phyloP scores from a whole-genome alignment of 1,140 invertebrate species.

The Sinonovacula constricta region DNA sequence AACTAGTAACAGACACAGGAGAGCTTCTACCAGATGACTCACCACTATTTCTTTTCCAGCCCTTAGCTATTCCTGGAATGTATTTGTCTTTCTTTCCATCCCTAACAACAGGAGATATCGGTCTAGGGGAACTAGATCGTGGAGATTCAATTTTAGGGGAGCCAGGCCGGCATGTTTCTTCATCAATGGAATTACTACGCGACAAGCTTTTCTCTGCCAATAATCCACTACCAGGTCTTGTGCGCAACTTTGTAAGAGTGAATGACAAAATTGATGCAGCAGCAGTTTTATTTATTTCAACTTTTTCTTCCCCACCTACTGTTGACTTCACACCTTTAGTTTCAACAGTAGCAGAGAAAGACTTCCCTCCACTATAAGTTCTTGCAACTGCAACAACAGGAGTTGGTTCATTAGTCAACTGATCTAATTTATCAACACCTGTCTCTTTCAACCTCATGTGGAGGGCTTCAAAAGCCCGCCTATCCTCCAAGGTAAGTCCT shows the following conservation, averaged over 20 bases:
- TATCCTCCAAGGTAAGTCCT: constrained; percentile 3
- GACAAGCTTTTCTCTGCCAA: constrained; percentile 17
- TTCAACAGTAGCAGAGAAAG: constrained; percentile 30
- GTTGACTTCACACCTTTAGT: constrained; percentile 14
- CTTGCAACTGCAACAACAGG: constrained; percentile 23
- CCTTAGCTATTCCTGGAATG: constrained; percentile 34
- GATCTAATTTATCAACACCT: constrained; percentile 16
- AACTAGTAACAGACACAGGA: not conserved
- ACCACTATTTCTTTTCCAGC: constrained; percentile 25
- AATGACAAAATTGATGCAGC: constrained; percentile 29
- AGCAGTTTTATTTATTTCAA: not conserved
- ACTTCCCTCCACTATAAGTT: constrained; percentile 32
- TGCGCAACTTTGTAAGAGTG: constrained; percentile 43
- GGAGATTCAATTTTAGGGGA: constrained; percentile 5
- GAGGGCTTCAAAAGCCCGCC: constrained; percentile 24
- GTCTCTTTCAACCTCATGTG: constrained; percentile 25
- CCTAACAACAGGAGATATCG: not conserved
- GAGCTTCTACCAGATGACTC: not conserved
- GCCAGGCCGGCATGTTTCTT: not conserved
- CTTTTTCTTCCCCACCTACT: constrained; percentile 2
- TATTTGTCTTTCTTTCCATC: constrained; percentile 15
- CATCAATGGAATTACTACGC: constrained; percentile 24
- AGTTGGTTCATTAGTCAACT: not conserved
- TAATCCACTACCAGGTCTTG: constrained; percentile 18
- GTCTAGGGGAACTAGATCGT: not conserved